A percentile compares a stretch with the other conserved stretches of the same genome.
phyloP scores from a whole-genome alignment of 2,113 vertebrate species.

The Maccullochella peelii region DNA sequence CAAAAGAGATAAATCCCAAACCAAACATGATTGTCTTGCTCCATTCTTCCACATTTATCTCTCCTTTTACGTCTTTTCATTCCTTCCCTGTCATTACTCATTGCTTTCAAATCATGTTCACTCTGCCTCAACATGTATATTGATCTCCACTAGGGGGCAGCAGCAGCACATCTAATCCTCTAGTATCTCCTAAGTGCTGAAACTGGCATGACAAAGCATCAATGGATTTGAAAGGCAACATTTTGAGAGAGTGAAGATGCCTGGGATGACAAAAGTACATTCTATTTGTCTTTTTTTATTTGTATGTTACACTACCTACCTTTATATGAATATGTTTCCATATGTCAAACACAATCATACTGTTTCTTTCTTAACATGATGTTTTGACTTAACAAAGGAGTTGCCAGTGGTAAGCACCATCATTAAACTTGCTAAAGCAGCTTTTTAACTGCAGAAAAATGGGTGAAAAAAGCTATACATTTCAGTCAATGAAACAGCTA shows the following conservation, averaged over 20 bases:
- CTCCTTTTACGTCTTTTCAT: neutral
- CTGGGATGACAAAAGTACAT: neutral
- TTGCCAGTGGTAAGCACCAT: neutral
- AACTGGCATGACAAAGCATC: slow-evolving; percentile 31
- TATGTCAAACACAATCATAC: neutral
- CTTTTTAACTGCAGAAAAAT: slow-evolving; percentile 3
- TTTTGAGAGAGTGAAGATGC: neutral
- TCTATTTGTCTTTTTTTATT: neutral
- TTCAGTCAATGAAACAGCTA: neutral
- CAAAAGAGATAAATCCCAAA: slow-evolving; percentile 22
- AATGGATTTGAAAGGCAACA: neutral
- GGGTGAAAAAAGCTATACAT: neutral
- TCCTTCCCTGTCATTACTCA: neutral
- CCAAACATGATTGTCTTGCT: slow-evolving; percentile 12
- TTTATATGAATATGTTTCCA: neutral
- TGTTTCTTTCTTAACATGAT: neutral
- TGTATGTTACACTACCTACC: neutral
- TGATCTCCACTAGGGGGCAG: slow-evolving; percentile 73
- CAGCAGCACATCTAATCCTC: slow-evolving; percentile 57
- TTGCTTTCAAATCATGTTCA: neutral
- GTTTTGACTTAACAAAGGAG: neutral
- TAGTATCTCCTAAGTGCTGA: neutral
- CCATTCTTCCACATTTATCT: slow-evolving; percentile 14
- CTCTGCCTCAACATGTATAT: neutral
- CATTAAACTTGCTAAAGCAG: neutral